phyloP scores from a whole-genome alignment of 1,140 invertebrate species.

The Bombyx mandarina region DNA sequence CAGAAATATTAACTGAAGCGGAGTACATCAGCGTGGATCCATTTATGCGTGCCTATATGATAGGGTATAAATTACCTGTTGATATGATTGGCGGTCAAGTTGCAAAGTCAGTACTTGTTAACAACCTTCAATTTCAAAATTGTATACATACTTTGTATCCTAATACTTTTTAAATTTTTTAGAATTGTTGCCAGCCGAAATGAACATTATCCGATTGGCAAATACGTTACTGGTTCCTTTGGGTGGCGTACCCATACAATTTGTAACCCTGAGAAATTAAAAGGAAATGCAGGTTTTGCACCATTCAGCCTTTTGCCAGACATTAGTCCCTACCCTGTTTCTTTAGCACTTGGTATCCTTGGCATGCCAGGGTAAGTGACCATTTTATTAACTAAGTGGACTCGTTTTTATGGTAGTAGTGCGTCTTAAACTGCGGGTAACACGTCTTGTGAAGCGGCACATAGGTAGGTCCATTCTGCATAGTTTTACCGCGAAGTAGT shows the following conservation, averaged over 20 bases:
- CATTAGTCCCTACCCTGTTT: conserved; percentile 70
- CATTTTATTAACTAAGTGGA: not conserved
- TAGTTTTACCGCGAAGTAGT: too few relatives aligned
- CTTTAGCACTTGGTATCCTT: conserved; percentile 73
- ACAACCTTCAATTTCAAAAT: not conserved
- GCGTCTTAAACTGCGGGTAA: too few relatives aligned
- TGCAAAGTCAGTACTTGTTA: conserved; percentile 64
- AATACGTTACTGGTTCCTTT: conserved; percentile 70
- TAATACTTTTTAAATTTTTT: conserved; percentile 17
- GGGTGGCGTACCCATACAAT: conserved; percentile 76
- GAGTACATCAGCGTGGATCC: conserved; percentile 81
- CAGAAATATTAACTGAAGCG: conserved; percentile 77
- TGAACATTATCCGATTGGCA: conserved; percentile 73
- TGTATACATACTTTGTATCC: not conserved
- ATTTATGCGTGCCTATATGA: conserved; percentile 76
- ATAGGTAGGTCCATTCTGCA: too few relatives aligned
- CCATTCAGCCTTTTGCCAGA: conserved; percentile 69
- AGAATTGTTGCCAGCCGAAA: conserved; percentile 77
- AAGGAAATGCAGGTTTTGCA: conserved; percentile 20
- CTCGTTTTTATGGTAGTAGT: too few relatives aligned
- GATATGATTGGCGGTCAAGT: conserved; percentile 77
- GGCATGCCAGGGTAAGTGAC: conserved; percentile 76
- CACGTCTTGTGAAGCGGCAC: too few relatives aligned
- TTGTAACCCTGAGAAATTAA: conserved; percentile 31
- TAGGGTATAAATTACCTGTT: conserved; percentile 63